Percentiles rank a stretch among this genome's conserved stretches.
Evolutionary conservation across 1,140 invertebrate genomes (phyloP).

Genomic region (Rhopalosiphum maidis): DNA sequence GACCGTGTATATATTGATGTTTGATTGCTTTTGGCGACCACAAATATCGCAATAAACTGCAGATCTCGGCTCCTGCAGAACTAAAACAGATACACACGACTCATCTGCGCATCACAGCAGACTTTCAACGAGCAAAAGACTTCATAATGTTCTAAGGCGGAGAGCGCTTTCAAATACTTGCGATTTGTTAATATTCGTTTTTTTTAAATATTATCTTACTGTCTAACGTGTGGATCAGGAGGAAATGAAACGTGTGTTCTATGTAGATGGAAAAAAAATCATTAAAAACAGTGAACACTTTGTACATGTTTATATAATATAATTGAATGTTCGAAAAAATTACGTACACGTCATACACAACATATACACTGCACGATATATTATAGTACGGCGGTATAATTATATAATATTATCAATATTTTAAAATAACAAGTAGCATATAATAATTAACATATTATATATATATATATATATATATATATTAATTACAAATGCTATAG

Average conservation of each 20-base stretch:
- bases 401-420: conserved; percentile 16
- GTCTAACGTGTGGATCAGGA: neutral
- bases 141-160: neutral
- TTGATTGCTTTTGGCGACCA: neutral
- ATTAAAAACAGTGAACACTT: neutral
- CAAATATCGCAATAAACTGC: neutral
- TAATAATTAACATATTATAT: conserved; percentile 26
- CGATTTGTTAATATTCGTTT: neutral
- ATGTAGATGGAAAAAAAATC: neutral
- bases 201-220: neutral
- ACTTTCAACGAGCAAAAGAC: too few species aligned
- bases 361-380: neutral
- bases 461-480: neutral
- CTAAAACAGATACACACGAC: neutral
- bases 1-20: neutral
- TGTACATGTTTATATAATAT: neutral
- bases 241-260: neutral
- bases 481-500: conserved; percentile 46
- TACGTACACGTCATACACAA: conserved; percentile 1
- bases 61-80: neutral
- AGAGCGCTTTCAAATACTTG: neutral
- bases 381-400: neutral
- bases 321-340: neutral
- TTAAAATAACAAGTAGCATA: conserved; percentile 24
- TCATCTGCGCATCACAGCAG: too few species aligned